Base-by-base conservation (phyloP, 2,113 vertebrate genomes). In the Oceanites oceanicus region DNA sequence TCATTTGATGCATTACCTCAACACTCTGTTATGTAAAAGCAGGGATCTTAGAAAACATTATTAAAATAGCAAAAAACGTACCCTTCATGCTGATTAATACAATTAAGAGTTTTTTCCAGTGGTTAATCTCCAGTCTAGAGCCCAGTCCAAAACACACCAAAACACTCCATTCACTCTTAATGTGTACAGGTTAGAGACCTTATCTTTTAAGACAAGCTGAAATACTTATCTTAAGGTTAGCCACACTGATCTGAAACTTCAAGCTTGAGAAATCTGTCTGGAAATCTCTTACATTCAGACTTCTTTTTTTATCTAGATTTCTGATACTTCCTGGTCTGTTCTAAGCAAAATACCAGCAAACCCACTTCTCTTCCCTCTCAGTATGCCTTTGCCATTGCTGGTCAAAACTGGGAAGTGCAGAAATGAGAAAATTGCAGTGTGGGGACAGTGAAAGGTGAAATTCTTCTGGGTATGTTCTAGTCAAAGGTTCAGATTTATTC, bases 281-380 rank as follows among this genome's bases (percentile, higher is more conserved):
- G 14, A 91, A 94, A 92, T 86, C 52, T 91, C 44, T 72, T 89
- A 40, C 26, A 78, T 74, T 84, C 52, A 58, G 61, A 40, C 15
- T 78, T 91, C 3, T 56, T 22, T 87, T 97, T 86, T 32, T 56
- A 68, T 84, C 88, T 86, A 84, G 76, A 87, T 72, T 94, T 95
- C 53, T 94, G 76, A 65, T 81, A 68, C 83, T 89, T 97, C 66
- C 73, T 91, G 45, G 25, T 85, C 34, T 95, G 36, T 85, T 94
- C 77, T 75, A 32, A 95, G 50, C 25, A 91, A 90, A 95, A 78
- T 78, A 92, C 36, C 25, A 81, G 55, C 66, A 94, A 94, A 75
- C 9, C 45, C 61, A 91, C 73, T 89, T 95, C 70, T 92, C 78
- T 88, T 79, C 40, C 73, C 67, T 79, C 77, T 82, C 42, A 75